Conservation (phyloP, 2,888 invertebrate genomes). For the Drosophila koepferae region DNA sequence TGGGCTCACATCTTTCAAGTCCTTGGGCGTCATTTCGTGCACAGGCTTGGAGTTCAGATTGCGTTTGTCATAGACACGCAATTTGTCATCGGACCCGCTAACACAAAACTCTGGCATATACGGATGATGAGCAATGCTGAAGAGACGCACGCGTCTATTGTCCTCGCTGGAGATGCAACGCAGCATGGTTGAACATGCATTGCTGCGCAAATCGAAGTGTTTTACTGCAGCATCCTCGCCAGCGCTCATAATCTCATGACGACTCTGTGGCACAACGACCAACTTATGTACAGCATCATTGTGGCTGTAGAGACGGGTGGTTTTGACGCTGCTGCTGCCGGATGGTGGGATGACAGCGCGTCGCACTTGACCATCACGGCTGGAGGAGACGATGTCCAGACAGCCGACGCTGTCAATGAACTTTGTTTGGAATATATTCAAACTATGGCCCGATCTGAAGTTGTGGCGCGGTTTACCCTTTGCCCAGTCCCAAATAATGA, state of each 20-base stretch:
- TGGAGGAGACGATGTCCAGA: slow-evolving; percentile 94
- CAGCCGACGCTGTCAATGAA: slow-evolving; percentile 91
- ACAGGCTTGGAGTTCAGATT: slow-evolving; percentile 86
- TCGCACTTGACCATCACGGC: slow-evolving; percentile 94
- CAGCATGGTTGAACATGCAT: slow-evolving; percentile 51
- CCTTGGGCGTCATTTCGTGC: slow-evolving; percentile 86
- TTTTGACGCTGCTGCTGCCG: slow-evolving; percentile 85
- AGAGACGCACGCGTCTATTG: slow-evolving; percentile 89
- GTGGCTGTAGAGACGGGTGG: slow-evolving; percentile 88
- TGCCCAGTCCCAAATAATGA: slow-evolving; percentile 97
- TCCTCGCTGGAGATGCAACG: slow-evolving; percentile 86
- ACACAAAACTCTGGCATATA: slow-evolving; percentile 92
- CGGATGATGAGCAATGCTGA: slow-evolving; percentile 95
- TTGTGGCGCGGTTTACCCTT: slow-evolving; percentile 88
- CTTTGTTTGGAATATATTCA: slow-evolving; percentile 96
- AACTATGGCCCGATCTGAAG: slow-evolving; percentile 92
- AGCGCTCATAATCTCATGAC: slow-evolving; percentile 92
- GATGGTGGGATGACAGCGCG: slow-evolving; percentile 87
- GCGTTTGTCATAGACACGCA: slow-evolving; percentile 91
- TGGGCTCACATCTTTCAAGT: slow-evolving; percentile 46
- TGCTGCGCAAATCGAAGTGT: slow-evolving; percentile 92
- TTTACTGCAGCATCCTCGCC: slow-evolving; percentile 95
- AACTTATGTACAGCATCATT: slow-evolving; percentile 94
- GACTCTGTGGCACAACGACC: slow-evolving; percentile 90
- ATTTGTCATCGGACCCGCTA: slow-evolving; percentile 92